phyloP scores from a whole-genome alignment of 2,113 vertebrate genomes.

The Lophochroa leadbeateri region DNA sequence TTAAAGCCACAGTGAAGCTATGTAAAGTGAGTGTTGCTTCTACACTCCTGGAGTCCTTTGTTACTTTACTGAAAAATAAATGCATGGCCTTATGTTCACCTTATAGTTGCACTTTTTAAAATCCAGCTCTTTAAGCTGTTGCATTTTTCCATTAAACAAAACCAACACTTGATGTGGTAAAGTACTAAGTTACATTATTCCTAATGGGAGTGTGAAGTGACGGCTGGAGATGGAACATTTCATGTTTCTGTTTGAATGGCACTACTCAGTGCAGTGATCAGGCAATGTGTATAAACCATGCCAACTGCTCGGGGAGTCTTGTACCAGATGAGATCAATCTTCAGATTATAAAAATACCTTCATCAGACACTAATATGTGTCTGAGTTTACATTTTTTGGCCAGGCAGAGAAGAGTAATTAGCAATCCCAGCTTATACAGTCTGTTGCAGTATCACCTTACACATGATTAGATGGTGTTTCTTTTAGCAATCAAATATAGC shows the following conservation, averaged over 20 bases:
- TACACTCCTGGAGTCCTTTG: neutral
- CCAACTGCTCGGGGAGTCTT: neutral
- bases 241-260: neutral
- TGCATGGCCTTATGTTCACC: neutral
- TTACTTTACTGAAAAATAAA: neutral
- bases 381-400: neutral
- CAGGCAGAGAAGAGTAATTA: neutral
- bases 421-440: neutral
- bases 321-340: neutral
- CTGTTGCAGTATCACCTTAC: neutral
- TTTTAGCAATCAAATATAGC: neutral
- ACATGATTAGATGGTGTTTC: neutral
- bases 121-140: neutral
- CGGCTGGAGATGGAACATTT: neutral
- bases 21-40: neutral
- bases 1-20: neutral
- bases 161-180: neutral
- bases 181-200: neutral
- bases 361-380: neutral
- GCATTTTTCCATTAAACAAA: neutral
- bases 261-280: neutral
- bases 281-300: neutral
- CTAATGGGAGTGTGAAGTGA: neutral
- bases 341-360: neutral
- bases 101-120: neutral